These are phyloP conservation scores for Neogale vison DNA, from an alignment of 2,113 vertebrate genomes.

Conservation along the genomic window DNA sequence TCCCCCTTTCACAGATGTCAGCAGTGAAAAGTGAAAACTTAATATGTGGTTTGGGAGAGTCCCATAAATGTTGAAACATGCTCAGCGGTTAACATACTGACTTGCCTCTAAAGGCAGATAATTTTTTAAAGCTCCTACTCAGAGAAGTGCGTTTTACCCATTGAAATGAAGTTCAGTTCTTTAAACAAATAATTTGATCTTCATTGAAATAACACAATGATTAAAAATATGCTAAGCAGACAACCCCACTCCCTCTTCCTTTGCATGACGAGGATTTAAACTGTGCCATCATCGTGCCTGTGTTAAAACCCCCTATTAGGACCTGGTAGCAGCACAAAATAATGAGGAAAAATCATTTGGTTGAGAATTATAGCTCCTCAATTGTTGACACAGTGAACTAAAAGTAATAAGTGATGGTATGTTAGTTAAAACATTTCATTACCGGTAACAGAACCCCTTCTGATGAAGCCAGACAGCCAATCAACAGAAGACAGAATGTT, in stretches of 20 bases:
- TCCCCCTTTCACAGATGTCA: background rate
- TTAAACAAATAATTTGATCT: background rate
- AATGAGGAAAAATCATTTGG: background rate
- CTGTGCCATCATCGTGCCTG: background rate
- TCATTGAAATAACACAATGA: background rate
- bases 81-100: background rate
- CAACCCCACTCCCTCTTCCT: accelerated
- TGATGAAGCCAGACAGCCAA: background rate
- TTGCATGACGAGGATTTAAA: background rate
- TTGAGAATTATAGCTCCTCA: background rate
- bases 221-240: background rate
- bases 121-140: background rate
- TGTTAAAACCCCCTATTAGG: background rate
- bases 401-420: background rate
- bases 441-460: background rate
- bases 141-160: background rate
- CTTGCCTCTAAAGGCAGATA: background rate
- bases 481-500: background rate
- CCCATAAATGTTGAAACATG: background rate
- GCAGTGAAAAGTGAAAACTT: background rate
- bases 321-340: background rate
- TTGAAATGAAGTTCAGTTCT: background rate
- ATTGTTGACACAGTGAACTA: background rate
- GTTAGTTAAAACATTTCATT: slow-evolving; percentile 15
- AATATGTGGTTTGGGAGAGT: background rate